phyloP scores from a whole-genome alignment of 2,113 vertebrate species.

The Jaculus jaculus region DNA sequence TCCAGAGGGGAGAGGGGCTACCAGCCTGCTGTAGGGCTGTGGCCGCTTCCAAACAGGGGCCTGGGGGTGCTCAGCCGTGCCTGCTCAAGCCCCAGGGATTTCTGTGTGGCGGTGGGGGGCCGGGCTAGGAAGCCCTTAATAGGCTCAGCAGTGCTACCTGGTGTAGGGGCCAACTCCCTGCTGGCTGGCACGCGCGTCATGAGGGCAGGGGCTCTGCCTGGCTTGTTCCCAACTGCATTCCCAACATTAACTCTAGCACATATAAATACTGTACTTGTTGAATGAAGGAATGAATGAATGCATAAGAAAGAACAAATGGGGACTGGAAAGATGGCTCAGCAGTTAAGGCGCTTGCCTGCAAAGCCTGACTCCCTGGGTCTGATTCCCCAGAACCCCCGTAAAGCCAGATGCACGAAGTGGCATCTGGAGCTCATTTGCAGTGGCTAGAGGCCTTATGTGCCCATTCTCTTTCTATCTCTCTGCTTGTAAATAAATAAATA shows the following conservation, averaged over 20 bases:
- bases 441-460: no score
- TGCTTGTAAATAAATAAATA: no score
- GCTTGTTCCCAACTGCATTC: neutral
- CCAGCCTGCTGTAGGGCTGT: neutral
- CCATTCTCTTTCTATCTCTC: no score
- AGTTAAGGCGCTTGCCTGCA: no score
- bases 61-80: neutral
- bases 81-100: neutral
- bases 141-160: neutral
- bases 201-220: neutral
- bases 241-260: neutral
- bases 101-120: neutral
- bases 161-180: neutral
- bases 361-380: no score
- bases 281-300: neutral
- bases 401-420: no score
- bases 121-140: neutral
- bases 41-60: neutral
- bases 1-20: neutral
- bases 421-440: no score
- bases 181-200: neutral
- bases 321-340: no score
- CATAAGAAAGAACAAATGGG: neutral
- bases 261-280: neutral
- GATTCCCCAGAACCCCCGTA: no score